Evolutionary conservation across 2,113 vertebrate genomes (phyloP).

Genomic region (Ariopsis seemanni): DNA sequence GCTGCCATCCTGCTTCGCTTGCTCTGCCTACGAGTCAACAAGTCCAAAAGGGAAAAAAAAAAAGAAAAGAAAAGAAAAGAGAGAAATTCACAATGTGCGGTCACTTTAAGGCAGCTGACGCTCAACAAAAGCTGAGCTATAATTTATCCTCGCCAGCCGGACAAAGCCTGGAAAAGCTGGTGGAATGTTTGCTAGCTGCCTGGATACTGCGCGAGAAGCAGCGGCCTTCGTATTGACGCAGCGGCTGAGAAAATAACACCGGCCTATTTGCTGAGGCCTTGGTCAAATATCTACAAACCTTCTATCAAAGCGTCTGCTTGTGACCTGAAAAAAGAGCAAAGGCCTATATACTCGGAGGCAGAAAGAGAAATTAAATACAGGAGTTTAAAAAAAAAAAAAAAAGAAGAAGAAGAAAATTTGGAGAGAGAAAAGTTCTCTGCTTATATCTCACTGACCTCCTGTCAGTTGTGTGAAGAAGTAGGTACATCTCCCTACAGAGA

Average conservation of each 20-base stretch:
- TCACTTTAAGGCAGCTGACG: conserved; percentile 54
- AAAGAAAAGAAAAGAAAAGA: conserved; percentile 9
- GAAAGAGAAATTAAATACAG: conserved; percentile 19
- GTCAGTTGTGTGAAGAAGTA: conserved; percentile 35
- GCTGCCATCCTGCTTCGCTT: conserved; percentile 22
- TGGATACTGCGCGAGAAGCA: conserved; percentile 55
- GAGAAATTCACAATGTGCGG: conserved; percentile 41
- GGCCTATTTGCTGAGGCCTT: conserved; percentile 58
- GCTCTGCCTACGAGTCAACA: conserved; percentile 10
- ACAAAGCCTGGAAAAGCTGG: conserved; percentile 61
- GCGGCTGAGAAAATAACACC: conserved; percentile 61
- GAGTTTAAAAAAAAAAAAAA: not conserved
- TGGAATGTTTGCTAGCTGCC: conserved; percentile 64
- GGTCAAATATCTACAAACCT: conserved; percentile 53
- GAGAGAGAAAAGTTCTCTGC: conserved; percentile 40
- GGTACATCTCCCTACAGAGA: conserved; percentile 26
- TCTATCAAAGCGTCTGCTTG: conserved; percentile 51
- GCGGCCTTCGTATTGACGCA: conserved; percentile 57
- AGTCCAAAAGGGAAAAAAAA: conserved; percentile 20
- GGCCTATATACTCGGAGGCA: conserved; percentile 25
- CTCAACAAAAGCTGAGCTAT: conserved; percentile 59
- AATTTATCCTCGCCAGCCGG: conserved; percentile 59
- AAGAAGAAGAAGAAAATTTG: conserved; percentile 1
- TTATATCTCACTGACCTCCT: conserved; percentile 17
- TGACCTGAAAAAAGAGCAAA: conserved; percentile 32